Base-by-base conservation (phyloP, 1,140 invertebrate species). In the Hylyphantes graminicola region DNA sequence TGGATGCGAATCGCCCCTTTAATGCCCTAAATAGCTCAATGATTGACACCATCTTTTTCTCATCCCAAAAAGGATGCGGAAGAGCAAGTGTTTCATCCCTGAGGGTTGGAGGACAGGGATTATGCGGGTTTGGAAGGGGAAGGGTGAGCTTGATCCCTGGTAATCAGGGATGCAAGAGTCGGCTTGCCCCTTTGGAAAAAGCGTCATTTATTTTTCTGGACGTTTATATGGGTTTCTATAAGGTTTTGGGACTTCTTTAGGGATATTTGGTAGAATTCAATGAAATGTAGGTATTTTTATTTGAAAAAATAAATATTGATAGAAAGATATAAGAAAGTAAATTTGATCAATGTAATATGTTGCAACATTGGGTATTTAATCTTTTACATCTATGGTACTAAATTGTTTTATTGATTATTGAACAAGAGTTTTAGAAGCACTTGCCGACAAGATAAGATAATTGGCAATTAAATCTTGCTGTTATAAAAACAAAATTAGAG, bases 21-120 rank as follows among this genome's bases (percentile, higher is more conserved):
- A 78, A 78, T 76, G 74, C 74, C 74, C 57, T 76, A 76, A 76
- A 70, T 76, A 59, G 74, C 17, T 53, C 35, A 35, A 12, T 64
- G 51, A 67, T 8, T 67, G 76, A 63, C 68, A 51, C 54, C 63
- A 19, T 67, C 63, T 53, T 65, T 65, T 67, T 59, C 73, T 63
- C 59, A 74, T 74, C 53, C 70, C 53, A 17, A 13, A 55, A 12
- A 12, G 74, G 74, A 63, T 76, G 57, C n/a, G 54, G 35, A 21
- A 35, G 21, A 76, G 76, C 61, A 78, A 78, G 76, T 65, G 63
- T 78, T 78, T 78, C 63, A 53, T 78, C 67, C 76, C 63, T 65
- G 57, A 51, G 17, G 74, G 35, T 55, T 75, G 19, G 35, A 63
- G 61, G 53, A 65, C 48, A 17, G 61, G 63, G 76, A 78, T 78